A percentile compares a stretch with the other conserved stretches of the same genome.
phyloP scores from a whole-genome alignment of 2,888 invertebrate species.

The Rhagophthalmus giganteus region DNA sequence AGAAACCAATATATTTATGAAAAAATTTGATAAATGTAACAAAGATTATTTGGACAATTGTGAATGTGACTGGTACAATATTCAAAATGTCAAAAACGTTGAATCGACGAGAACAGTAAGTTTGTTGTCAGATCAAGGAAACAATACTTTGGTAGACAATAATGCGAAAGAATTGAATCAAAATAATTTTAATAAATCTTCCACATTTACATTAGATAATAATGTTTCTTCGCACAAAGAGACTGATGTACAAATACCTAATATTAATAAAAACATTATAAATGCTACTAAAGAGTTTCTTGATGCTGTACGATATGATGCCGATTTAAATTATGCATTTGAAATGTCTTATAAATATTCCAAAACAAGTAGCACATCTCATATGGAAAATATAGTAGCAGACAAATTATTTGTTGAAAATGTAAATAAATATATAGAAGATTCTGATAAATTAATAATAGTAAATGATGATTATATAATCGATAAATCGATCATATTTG shows the following conservation, averaged over 20 bases:
- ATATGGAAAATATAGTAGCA: background rate
- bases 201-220: background rate
- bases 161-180: no score
- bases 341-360: conserved; percentile 1
- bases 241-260: background rate
- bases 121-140: no score
- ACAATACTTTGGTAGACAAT: no score
- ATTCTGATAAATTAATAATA: no score
- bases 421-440: conserved; percentile 13
- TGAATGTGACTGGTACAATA: no score
- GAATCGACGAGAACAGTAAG: no score
- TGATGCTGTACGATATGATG: conserved; percentile 1
- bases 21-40: conserved; percentile 50
- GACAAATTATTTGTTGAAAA: conserved; percentile 2
- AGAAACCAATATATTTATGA: conserved; percentile 59
- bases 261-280: background rate
- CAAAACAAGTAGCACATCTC: background rate
- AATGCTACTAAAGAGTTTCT: conserved; percentile 9
- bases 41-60: no score
- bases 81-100: no score
- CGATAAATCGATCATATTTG: no score
- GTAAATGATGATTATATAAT: no score
- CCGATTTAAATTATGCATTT: conserved; percentile 1
- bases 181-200: background rate
- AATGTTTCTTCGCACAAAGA: background rate